Evolutionary conservation across 2,797 vertebrate species (phyloP), one percentile per base, ranked within the genome.

Genomic region (Delichon dasypus): DNA sequence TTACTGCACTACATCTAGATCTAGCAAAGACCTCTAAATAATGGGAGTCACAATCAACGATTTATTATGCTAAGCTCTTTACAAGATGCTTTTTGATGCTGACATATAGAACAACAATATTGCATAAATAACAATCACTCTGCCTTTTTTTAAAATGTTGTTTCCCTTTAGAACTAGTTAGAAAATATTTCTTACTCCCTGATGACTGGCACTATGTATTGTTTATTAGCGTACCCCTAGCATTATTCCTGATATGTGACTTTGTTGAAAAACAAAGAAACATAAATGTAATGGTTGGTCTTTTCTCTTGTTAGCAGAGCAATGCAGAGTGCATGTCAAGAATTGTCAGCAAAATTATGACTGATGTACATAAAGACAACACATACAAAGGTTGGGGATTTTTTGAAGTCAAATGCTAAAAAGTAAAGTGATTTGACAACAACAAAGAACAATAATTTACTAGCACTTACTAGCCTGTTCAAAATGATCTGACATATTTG

Each of bases 111-210:
- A 95, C 95, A 97, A 95, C 94, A 97, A 96, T 96, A 96, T 85
- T 93, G 89, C 55, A 88, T 98, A 98, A 97, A 98, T 97, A 98
- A 98, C 96, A 96, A 94, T 91, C 92, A 74, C 87, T 89, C 92
- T 90, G 64, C 76, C 77, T 82, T 96, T 96, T 94, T 93, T 68
- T 1, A 91, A 97, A 96, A 96, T 96, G 96, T 82, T 88, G 97
- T 98, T 98, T 98, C 98, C 97, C 98, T 98, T 98, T 97, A 98
- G 98, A 98, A 98, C 98, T 98, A 98, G 98, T 98, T 98, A 98
- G 98, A 97, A 98, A 97, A 98, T 98, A 98, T 98, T 98, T 98
- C 98, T 98, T 97, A 95, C 98, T 98, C 98, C 98, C 98, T 62
- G 89, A 96, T 98, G 98, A 96, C 97, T 97, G 96, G 90, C 97